A percentile compares a stretch with the other conserved stretches of the same genome.
phyloP scores from a whole-genome alignment of 1,140 invertebrate species.

The Ceratina calcarata region DNA sequence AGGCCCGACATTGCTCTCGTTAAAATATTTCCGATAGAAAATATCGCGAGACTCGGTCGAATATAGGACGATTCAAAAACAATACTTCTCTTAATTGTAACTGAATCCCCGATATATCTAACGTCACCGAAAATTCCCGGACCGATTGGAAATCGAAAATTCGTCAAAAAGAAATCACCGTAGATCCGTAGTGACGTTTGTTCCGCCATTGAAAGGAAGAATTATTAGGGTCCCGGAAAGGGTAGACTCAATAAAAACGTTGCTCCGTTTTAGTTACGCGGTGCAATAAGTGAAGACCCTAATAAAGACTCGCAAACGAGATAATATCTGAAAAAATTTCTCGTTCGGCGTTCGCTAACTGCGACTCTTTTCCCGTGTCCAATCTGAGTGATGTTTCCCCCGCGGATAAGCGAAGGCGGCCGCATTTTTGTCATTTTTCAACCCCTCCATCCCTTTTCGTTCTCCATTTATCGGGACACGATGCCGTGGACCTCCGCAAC shows the following conservation, averaged over 20 bases:
- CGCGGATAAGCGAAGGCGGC: conserved; percentile 31
- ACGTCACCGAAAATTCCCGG: no score
- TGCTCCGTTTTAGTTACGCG: conserved; percentile 43
- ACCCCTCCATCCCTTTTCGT: conserved; percentile 16
- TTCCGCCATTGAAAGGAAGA: neutral
- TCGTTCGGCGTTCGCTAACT: conserved; percentile 23
- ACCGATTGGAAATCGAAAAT: no score
- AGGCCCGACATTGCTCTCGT: conserved; percentile 72
- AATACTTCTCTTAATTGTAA: no score
- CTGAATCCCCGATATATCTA: no score
- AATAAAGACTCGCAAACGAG: conserved; percentile 69
- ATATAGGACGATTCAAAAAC: conserved; percentile 26
- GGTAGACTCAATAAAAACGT: conserved; percentile 44
- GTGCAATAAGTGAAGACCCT: conserved; percentile 68
- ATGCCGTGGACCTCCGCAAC: conserved; percentile 57
- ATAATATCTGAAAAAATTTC: conserved; percentile 67
- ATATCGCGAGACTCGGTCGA: conserved; percentile 53
- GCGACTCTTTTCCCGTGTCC: conserved; percentile 41
- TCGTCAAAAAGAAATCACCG: no score
- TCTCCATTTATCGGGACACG: conserved; percentile 63
- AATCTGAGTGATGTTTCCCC: conserved; percentile 56
- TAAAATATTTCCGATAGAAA: conserved; percentile 76
- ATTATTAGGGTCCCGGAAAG: neutral
- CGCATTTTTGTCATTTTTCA: conserved; percentile 49
- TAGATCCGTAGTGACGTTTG: neutral